Conservation (phyloP, 1,140 invertebrate genomes). For the Brachystomella parvula region DNA sequence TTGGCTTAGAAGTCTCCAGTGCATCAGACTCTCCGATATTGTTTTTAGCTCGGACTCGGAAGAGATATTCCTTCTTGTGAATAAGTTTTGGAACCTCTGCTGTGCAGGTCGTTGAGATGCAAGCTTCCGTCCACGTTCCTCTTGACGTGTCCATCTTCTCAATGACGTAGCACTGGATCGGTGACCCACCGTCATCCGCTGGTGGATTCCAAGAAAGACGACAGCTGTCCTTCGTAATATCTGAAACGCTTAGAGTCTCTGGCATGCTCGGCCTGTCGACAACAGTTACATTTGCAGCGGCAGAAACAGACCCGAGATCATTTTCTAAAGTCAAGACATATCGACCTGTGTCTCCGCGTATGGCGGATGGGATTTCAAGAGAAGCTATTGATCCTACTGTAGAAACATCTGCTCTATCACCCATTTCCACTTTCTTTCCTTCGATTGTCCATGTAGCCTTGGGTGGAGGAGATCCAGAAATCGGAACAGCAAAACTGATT, state of each 20-base stretch:
- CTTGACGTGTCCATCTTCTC: conserved; percentile 95
- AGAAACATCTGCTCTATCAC: conserved; percentile 60
- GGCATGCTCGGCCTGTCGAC: conserved; percentile 77
- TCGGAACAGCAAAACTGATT: conserved; percentile 78
- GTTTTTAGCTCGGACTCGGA: conserved; percentile 87
- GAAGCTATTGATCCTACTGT: conserved; percentile 65
- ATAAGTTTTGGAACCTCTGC: conserved; percentile 77
- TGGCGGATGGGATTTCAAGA: conserved; percentile 78
- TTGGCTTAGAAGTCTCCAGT: conserved; percentile 70
- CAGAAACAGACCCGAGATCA: conserved; percentile 68
- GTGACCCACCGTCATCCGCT: conserved; percentile 69
- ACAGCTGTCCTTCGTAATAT: conserved; percentile 83
- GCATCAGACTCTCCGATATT: conserved; percentile 90
- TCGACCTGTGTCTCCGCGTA: conserved; percentile 69
- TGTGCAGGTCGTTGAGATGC: conserved; percentile 71
- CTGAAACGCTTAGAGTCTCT: conserved; percentile 73
- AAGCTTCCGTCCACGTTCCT: conserved; percentile 90
- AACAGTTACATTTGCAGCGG: conserved; percentile 77
- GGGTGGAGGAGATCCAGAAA: conserved; percentile 51
- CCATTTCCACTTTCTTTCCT: conserved; percentile 58
- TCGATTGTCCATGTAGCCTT: conserved; percentile 77
- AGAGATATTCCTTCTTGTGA: conserved; percentile 87
- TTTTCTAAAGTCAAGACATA: conserved; percentile 80
- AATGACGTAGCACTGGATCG: conserved; percentile 88
- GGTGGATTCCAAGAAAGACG: conserved; percentile 49